Evolutionary conservation across 2,888 invertebrate species (phyloP).

Genomic region (Mythimna vitellina): DNA sequence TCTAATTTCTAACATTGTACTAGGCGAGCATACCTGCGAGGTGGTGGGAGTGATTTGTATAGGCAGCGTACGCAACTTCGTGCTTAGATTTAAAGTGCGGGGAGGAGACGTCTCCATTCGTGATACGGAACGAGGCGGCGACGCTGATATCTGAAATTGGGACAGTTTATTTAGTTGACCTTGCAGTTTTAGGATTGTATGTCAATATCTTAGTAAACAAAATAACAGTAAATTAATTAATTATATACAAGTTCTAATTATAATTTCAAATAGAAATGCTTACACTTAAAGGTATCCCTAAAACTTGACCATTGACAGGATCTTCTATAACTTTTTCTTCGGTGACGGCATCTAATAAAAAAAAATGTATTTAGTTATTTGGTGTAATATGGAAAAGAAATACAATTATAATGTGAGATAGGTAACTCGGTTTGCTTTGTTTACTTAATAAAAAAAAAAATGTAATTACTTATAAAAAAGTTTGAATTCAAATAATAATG

Average conservation of each 20-base stretch:
- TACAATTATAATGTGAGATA: background rate
- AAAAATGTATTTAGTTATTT: background rate
- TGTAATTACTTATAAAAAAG: background rate
- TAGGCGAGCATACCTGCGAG: constrained; percentile 86
- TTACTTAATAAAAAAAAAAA: background rate
- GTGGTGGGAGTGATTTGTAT: constrained; percentile 87
- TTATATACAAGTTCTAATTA: background rate
- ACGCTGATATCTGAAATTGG: constrained; percentile 81
- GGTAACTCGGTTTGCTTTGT: background rate
- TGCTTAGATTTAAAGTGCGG: constrained; percentile 84
- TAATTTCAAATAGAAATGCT: constrained; percentile 66
- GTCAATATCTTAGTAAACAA: constrained; percentile 8
- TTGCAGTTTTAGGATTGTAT: constrained; percentile 28
- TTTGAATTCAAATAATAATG: background rate
- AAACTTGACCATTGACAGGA: constrained; percentile 81
- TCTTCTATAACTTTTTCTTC: constrained; percentile 84
- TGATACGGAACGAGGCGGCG: constrained; percentile 77
- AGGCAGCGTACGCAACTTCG: constrained; percentile 85
- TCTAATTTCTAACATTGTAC: constrained; percentile 85
- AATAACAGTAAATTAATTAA: background rate
- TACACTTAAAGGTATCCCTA: constrained; percentile 88
- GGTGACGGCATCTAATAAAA: constrained; percentile 73
- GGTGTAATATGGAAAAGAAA: too few species aligned
- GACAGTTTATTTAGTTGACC: constrained; percentile 37
- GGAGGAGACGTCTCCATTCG: constrained; percentile 81